A percentile compares a stretch with the other conserved stretches of the same genome.
These are phyloP conservation scores for Hetaerina americana DNA, from an alignment of 1,140 invertebrate species.

Conservation along the genomic window DNA sequence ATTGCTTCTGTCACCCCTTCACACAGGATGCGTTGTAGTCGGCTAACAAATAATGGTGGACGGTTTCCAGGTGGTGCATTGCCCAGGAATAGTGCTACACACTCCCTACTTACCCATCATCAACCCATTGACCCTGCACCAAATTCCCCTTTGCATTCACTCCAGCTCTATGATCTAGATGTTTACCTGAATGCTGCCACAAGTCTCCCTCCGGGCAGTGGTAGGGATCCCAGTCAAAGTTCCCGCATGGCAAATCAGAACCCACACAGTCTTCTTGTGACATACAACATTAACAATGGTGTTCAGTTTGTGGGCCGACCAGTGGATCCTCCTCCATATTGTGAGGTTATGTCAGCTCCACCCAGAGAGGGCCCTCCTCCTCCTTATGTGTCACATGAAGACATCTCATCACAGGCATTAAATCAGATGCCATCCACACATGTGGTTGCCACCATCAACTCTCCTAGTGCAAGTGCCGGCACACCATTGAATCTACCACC, in stretches of 20 bases:
- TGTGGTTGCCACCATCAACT: too few relatives aligned
- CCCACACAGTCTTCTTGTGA: constrained; percentile 23
- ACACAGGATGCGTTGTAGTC: neutral
- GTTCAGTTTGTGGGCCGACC: constrained; percentile 29
- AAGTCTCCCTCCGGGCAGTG: constrained; percentile 4
- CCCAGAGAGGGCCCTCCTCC: constrained; percentile 39
- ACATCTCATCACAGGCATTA: neutral
- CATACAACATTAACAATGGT: constrained; percentile 34
- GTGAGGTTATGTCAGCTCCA: constrained; percentile 33
- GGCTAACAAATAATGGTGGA: neutral
- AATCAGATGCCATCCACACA: too few relatives aligned
- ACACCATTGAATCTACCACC: too few relatives aligned
- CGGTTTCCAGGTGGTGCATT: neutral
- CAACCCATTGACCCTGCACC: neutral
- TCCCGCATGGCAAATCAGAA: too few relatives aligned
- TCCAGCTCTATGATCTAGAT: constrained; percentile 20
- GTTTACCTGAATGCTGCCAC: constrained; percentile 19
- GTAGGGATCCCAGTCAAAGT: constrained; percentile 9
- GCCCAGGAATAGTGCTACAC: neutral
- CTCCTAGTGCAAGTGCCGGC: too few relatives aligned
- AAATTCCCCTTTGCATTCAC: neutral
- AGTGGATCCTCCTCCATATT: constrained; percentile 39
- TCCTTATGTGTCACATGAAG: constrained; percentile 36
- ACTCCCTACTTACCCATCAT: neutral
- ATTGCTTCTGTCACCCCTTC: neutral